Evolutionary conservation across 2,797 vertebrate species (phyloP), one percentile per base, ranked within the genome.

Genomic region (Meriones psammophilus): DNA sequence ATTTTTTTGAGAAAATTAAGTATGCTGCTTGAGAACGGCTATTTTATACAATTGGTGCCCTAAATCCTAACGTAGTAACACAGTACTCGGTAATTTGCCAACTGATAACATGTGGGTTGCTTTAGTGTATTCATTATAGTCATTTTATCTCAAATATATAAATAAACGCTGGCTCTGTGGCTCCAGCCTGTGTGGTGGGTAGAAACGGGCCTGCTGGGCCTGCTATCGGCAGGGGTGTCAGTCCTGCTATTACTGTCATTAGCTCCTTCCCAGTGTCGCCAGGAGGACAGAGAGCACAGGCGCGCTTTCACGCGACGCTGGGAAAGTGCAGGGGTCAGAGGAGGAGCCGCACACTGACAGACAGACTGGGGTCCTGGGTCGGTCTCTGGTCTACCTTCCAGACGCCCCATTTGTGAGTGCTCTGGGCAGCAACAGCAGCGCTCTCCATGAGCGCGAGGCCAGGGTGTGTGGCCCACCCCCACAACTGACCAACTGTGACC

Each of bases 191-290:
- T 3, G 8, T 68, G 60, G 56, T 10, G 24, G n/a, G 39, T 33
- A 0, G 3, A 24, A 0, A n/a, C 2, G 1, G 6, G 69, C 18
- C 3, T 2, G 1, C 33, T 0, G 46, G 0, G 1, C 42, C 64
- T 33, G 56, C 4, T 8, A n/a, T 33, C 15, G n/a, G 46, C 81
- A 4, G 20, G 54, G 42, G 12, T 2, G 1, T 5, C 1, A 0
- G 15, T 18, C 8, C 39, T 18, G 8, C 28, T 33, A 33, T 83
- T 28, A 58, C 69, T 14, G 0, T 28, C 58, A 58, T 92, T 60
- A 60, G 60, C 92, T 46, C 18, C 74, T 66, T 50, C 30, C 8
- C 26, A 0, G 84, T 66, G 74, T 14, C 54, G 8, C 58, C 33
- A 0, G 17, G 26, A 93, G 64, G 73, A 28, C 28, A 60, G 15